Percentiles rank a stretch among this genome's conserved stretches.
These are phyloP conservation scores for Cephus runcator DNA, from an alignment of 2,888 invertebrate species.

Conservation along the genomic window DNA sequence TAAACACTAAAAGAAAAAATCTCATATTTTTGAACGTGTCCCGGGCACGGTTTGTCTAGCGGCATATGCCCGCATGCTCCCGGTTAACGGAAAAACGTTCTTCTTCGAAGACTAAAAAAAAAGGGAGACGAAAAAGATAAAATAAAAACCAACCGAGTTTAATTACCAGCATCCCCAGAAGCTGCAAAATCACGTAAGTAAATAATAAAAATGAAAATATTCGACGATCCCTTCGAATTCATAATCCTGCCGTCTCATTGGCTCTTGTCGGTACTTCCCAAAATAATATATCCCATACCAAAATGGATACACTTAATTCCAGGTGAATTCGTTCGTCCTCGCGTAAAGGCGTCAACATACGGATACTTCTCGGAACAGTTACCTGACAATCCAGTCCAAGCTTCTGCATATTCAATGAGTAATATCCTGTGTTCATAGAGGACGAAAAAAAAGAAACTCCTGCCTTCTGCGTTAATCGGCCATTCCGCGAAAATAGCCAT, in stretches of 20 bases:
- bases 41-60: not conserved
- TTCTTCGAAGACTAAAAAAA: not conserved
- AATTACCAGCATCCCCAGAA: not conserved
- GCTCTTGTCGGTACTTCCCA: not conserved
- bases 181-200: not conserved
- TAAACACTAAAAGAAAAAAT: not conserved
- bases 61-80: not conserved
- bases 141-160: not conserved
- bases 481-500: not conserved
- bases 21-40: constrained; percentile 9
- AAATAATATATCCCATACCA: not conserved
- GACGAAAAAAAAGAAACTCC: not conserved
- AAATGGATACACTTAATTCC: not conserved
- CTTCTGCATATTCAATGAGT: not conserved
- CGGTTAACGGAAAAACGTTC: not conserved
- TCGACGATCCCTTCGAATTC: not conserved
- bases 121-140: not conserved
- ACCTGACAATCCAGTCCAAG: not conserved
- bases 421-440: not conserved
- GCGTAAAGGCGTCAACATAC: not conserved
- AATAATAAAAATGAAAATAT: not conserved
- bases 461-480: not conserved
- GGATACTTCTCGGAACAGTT: not conserved
- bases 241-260: not conserved
- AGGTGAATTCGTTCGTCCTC: not conserved